Evolutionary conservation across 35 echinoderm and acorn worm species (phyloP), one percentile per base, ranked within the genome.

Genomic region (Hemicentrotus pulcherrimus): DNA sequence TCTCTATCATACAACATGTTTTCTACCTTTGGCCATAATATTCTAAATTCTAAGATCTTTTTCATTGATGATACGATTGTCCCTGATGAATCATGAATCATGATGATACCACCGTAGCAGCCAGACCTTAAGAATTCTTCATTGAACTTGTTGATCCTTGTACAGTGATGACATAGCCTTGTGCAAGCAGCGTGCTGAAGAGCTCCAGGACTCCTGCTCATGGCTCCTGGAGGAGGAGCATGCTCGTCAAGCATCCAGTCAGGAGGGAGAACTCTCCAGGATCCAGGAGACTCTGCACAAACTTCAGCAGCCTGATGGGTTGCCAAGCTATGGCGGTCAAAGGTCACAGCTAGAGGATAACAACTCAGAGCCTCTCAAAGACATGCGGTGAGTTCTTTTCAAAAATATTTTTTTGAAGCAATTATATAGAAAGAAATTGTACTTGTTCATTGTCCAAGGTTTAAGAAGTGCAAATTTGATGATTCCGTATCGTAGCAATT

Each of bases 141-240:
- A 78, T n/a, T 78, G 65, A 78, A 78, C 15, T 55, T 55, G 11
- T 28, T 78, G 22, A 78, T 28, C 5, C 65, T 28, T 78, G 65
- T 78, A 78, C 45, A 94, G 91, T 47, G 65, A 94, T 22, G 95
- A 94, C 0, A 41, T 94, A 24, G 14, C 48, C 35, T 48, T 88
- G 78, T 94, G 52, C 70, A 96, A 96, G 61, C 85, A 46, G 41
- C 88, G 94, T 65, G 96, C 96, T n/a, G 52, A n/a, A 28, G 94
- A 96, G 46, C 92, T 96, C 22, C 85, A 95, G 55, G 86, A 94
- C 32, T 86, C 96, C 22, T 95, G 96, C 47, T 47, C 85, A 6
- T 32, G 91, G 47, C 94, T 96, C 19, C 47, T 94, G 16, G 94
- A 92, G 4, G 71, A 85, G 16, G 94, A 96, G 60, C 94, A 96